Evolutionary conservation across 92 coral and sea anemone genomes (phyloP), one percentile per base, ranked within the genome.

Genomic region (Ricordea florida): DNA sequence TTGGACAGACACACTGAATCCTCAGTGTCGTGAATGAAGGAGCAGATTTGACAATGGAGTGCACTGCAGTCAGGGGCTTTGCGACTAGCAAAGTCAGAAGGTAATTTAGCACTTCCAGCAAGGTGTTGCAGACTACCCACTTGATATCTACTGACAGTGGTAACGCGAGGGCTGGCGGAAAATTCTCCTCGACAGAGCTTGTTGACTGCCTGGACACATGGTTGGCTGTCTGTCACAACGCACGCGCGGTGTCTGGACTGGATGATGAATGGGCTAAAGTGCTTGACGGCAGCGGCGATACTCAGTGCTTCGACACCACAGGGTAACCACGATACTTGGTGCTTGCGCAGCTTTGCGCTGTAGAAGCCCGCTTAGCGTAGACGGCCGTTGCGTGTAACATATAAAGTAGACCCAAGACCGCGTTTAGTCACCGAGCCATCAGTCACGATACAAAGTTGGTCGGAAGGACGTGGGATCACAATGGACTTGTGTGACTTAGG

Each of bases 131-230:
- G n/a, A n/a, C n/a, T n/a, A n/a, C n/a, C n/a, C n/a, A n/a, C n/a
- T n/a, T n/a, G n/a, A n/a, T n/a, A n/a, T n/a, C n/a, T n/a, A n/a
- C n/a, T n/a, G n/a, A n/a, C n/a, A n/a, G n/a, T n/a, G n/a, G 78
- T 52, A 8, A 71, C 53, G 23, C 78, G 55, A 6, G 78, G 78
- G 47, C 78, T 71, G 33, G 78, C 78, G 13, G 78, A 71, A n/a
- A n/a, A n/a, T n/a, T n/a, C n/a, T n/a, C n/a, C n/a, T n/a, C n/a
- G n/a, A n/a, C n/a, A n/a, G n/a, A 35, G 65, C 42, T 57, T 57
- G 44, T 31, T 14, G 13, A 57, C 0, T 26, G 65, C 44, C 28
- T 57, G 65, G 23, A 57, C 65, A 31, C 65, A 57, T 5, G 65
- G 65, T 18, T 31, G 65, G 65, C 43, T 57, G 14, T 57, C 65